Evolutionary conservation across 2,797 vertebrate species (phyloP), one percentile per base, ranked within the genome.

Genomic region (Gymnodraco acuticeps): DNA sequence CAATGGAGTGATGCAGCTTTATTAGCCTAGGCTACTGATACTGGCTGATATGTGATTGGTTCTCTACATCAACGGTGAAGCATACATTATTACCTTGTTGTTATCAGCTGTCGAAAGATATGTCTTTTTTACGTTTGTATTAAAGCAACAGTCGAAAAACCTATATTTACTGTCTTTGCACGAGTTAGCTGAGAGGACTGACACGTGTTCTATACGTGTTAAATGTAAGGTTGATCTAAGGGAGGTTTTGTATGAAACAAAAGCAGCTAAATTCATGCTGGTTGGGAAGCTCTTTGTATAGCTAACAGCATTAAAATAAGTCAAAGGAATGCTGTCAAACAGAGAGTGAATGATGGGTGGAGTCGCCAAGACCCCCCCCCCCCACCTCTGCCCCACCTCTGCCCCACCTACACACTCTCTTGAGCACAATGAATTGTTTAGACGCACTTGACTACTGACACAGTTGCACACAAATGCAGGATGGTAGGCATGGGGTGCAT

Each of bases 281-380:
- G 59, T 78, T 51, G 64, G 73, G 48, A 64, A 1, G 38, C 11
- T 68, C 52, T 16, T 66, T 72, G 55, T 65, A 12, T 10, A 12
- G 50, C 77, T 71, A 79, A 82, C 64, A n/a, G 52, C 70, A 75
- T 82, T 66, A 75, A 38, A 38, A 69, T 15, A 41, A 80, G 38
- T 80, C 68, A 81, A 87, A 85, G 68, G 59, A 77, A 55, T 60
- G 72, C 50, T 76, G 71, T 82, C 80, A 70, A 69, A 81, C 81
- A 70, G 59, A 64, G 67, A 78, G 46, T 80, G 84, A 84, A 17
- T 83, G 84, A 87, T 82, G 62, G 68, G 66, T 67, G 75, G 41
- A 46, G 50, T 59, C 56, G 51, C 70, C 41, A 16, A 46, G 15
- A 63, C 42, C 51, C 19, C 62, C 17, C 3, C 23, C 69, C 33